phyloP scores from a whole-genome alignment of 2,888 invertebrate species.

The Sesia bembeciformis region DNA sequence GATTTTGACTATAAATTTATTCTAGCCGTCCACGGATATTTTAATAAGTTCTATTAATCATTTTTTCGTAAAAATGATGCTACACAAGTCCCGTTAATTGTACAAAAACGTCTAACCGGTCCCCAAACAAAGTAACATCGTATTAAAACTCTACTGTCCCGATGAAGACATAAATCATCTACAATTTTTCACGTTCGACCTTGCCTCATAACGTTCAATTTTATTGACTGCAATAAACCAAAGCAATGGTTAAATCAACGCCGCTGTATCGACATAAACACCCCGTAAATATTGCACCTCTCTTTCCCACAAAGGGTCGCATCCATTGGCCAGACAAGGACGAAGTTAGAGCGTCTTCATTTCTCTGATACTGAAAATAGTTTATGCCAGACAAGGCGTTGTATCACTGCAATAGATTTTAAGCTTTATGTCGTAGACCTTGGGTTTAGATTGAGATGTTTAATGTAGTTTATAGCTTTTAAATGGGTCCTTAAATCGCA shows the following conservation, averaged over 20 bases:
- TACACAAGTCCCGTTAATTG: not conserved
- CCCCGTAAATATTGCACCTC: conserved; percentile 58
- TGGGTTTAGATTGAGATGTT: conserved; percentile 20
- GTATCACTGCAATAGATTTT: conserved; percentile 18
- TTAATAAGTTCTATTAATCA: no score
- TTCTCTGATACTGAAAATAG: conserved; percentile 66
- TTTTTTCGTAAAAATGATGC: not conserved
- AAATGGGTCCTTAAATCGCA: conserved; percentile 72
- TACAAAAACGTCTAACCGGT: conserved; percentile 11
- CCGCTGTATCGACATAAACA: conserved; percentile 69
- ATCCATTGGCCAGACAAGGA: conserved; percentile 26
- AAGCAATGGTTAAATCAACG: conserved; percentile 73
- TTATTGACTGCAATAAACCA: conserved; percentile 73
- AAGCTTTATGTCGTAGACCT: conserved; percentile 19
- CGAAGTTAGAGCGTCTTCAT: conserved; percentile 41
- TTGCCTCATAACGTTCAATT: conserved; percentile 74
- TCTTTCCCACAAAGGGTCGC: conserved; percentile 22
- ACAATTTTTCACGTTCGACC: conserved; percentile 65
- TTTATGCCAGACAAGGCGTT: conserved; percentile 58
- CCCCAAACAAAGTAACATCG: conserved; percentile 10
- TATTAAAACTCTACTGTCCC: conserved; percentile 28
- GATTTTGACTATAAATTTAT: no score
- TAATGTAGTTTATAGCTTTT: conserved; percentile 57
- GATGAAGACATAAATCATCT: conserved; percentile 66
- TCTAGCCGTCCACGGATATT: no score